These are phyloP conservation scores for Leptinotarsa peninsularis DNA, from an alignment of 2,888 invertebrate species.

Conservation along the genomic window DNA sequence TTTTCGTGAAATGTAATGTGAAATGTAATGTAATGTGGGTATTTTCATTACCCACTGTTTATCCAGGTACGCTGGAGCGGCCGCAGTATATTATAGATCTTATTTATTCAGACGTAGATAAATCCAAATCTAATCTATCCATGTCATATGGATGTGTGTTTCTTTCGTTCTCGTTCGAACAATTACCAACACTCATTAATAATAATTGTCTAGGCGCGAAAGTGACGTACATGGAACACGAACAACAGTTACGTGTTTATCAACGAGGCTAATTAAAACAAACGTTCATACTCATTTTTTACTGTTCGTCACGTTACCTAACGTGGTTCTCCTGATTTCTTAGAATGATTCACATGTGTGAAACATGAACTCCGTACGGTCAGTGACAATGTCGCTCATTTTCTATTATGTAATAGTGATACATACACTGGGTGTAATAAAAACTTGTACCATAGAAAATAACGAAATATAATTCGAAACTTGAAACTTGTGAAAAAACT, in stretches of 20 bases:
- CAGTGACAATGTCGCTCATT: background rate
- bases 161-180: background rate
- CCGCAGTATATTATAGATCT: too few species aligned
- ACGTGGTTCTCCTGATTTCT: background rate
- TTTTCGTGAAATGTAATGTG: too few species aligned
- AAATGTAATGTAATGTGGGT: too few species aligned
- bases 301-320: background rate
- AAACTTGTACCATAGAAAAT: too few species aligned
- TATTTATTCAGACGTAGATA: too few species aligned
- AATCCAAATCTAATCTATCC: background rate
- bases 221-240: slow-evolving; percentile 4
- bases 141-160: slow-evolving; percentile 1
- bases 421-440: too few species aligned
- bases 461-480: too few species aligned
- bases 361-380: background rate
- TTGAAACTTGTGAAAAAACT: too few species aligned
- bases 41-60: too few species aligned
- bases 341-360: background rate
- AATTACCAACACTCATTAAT: slow-evolving; percentile 20
- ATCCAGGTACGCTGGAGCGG: too few species aligned
- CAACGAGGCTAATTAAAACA: slow-evolving; percentile 21
- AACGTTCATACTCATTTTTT: slow-evolving; percentile 5
- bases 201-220: slow-evolving; percentile 17
- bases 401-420: background rate
- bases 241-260: slow-evolving; percentile 12